Evolutionary conservation across 2,888 invertebrate genomes (phyloP), one percentile per base, ranked within the genome.

Genomic region (Bellardia pandia): DNA sequence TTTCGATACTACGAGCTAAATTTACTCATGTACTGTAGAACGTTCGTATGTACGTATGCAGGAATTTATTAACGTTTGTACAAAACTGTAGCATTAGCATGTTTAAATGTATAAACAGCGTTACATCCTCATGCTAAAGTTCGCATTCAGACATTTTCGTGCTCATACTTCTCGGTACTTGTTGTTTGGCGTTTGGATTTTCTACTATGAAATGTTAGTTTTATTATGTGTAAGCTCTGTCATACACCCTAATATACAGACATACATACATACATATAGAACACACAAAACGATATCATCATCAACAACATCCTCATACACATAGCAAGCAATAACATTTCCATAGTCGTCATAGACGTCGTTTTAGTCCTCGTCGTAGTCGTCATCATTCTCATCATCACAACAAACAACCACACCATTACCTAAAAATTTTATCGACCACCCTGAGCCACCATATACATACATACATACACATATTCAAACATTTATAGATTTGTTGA

Each of bases 161-260:
- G 37, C 45, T 42, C 64, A 48, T 74, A 74, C 74, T 13, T n/a
- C 7, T 9, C 40, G 30, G 62, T 77, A 80, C 71, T 87, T 84
- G 86, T 76, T 81, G 86, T 87, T 87, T 84, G 62, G 16, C 74
- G 77, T 82, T 78, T 72, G 76, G 84, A 77, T 87, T 74, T 87
- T 62, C 58, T 81, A 58, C 77, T 81, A 81, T 75, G 77, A 81
- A 85, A 87, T 78, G 66, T 85, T 84, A 84, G 85, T 87, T 78
- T 86, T 86, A 80, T 86, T 86, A 77, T 80, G 84, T 84, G 84
- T 53, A 84, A 80, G 76, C 66, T 80, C 51, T 78, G 37, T 33
- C 51, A 14, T 72, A 23, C 23, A 56, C 71, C 56, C 56, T 3
- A 53, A 23, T 23, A 30, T 58, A 14, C 30, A n/a, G n/a, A n/a